Base-by-base conservation (phyloP, 2,113 vertebrate genomes). In the Megaleporinus macrocephalus region DNA sequence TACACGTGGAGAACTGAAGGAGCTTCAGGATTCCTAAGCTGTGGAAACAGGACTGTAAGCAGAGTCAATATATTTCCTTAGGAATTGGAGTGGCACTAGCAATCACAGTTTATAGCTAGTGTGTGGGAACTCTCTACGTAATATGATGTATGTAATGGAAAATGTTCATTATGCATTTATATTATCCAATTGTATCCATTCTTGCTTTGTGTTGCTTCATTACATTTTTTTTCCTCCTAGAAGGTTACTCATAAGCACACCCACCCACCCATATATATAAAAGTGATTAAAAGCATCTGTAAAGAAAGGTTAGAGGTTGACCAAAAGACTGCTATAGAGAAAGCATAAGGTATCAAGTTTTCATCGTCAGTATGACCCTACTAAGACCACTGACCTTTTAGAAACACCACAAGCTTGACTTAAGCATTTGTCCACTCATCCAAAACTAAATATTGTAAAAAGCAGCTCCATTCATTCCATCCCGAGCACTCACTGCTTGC, bases 11-110 rank as follows among this genome's bases (percentile, higher is more conserved):
- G 16, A 65, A 85, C 36, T 78, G 0, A 80, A 57, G 57, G 30
- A 47, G 73, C 26, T 18, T 83, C 61, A 70, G 15, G 55, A 86
- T 73, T 29, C 33, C 73, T 63, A 73, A 61, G 57, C 24, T 27
- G 77, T 61, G 47, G 75, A 79, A 76, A 81, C 27, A 79, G n/a
- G 57, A 20, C 26, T 44, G 75, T 72, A 70, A 82, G 68, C 49
- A 41, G 55, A 68, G 30, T 41, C 24, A 70, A 16, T 15, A 68
- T 63, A 72, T 79, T 66, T 66, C 26, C 14, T 41, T 29, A 27
- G 55, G 33, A 77, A 84, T 57, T 75, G 12, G 27, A 36, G 26
- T 76, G 61, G 47, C 76, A 65, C 27, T 49, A 41, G 33, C 71
- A 79, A 16, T 44, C 27, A 26, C 71, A 76, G 14, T 80, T 65